Conservation (phyloP, 2,797 vertebrate genomes). For the Cyprinodon diabolis region DNA sequence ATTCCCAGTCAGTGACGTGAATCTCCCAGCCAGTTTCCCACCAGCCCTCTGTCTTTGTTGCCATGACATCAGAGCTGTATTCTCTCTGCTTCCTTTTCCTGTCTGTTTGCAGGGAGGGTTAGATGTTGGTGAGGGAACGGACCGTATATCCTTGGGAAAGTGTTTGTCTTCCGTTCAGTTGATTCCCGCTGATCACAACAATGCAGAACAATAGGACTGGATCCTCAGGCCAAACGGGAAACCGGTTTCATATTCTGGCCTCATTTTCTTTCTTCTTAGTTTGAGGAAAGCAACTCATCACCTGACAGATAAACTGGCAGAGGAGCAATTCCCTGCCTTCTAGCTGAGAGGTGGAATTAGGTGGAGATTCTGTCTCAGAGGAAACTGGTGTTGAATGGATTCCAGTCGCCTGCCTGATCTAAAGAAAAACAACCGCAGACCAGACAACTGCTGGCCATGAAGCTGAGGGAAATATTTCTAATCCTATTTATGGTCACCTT, state of each 20-base stretch:
- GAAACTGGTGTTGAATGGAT: neutral
- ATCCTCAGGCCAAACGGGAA: constrained; percentile 1
- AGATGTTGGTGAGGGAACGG: constrained; percentile 13
- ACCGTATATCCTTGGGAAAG: constrained; percentile 60
- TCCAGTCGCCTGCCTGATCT: neutral
- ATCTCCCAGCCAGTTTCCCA: neutral
- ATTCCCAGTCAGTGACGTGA: neutral
- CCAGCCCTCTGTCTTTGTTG: constrained; percentile 37
- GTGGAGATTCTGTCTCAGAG: neutral
- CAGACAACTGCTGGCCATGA: neutral
- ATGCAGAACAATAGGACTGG: constrained; percentile 50
- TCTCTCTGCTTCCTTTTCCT: constrained; percentile 71
- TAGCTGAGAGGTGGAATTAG: neutral
- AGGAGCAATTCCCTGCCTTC: too few species aligned
- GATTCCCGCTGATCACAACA: constrained; percentile 32
- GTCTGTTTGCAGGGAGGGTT: constrained; percentile 24
- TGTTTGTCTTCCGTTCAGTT: constrained; percentile 49
- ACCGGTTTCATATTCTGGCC: constrained; percentile 17
- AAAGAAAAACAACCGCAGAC: neutral
- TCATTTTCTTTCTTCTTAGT: constrained; percentile 16
- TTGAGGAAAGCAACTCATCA: constrained; percentile 5
- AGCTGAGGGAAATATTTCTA: too few species aligned
- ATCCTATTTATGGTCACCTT: too few species aligned
- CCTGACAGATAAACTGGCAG: constrained; percentile 14
- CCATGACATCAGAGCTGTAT: constrained; percentile 65